A percentile compares a stretch with the other conserved stretches of the same genome.
Conservation (phyloP, 2,113 vertebrate species). For the Prolemur simus region DNA sequence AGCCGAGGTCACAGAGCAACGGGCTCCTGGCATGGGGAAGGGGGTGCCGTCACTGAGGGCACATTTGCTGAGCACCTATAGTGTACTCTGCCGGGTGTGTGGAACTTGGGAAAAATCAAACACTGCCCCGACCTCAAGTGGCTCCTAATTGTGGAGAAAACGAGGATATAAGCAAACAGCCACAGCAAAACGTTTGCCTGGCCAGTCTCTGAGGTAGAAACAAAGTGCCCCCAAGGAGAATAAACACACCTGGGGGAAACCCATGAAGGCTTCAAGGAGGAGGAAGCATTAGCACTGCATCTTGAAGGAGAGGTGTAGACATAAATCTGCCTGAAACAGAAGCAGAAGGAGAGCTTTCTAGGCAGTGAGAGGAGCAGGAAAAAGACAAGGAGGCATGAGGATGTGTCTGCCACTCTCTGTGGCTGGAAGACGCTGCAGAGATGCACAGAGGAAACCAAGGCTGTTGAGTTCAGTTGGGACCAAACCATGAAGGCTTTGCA, state of each 20-base stretch:
- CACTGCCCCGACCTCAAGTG: background rate
- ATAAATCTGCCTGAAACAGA: background rate
- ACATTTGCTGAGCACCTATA: background rate
- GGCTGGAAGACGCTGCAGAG: background rate
- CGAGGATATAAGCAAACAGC: background rate
- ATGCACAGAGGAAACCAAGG: background rate
- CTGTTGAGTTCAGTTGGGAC: background rate
- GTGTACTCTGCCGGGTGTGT: background rate
- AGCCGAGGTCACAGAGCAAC: no score
- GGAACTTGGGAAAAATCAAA: background rate
- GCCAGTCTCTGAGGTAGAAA: background rate
- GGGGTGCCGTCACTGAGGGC: background rate
- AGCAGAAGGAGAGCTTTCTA: background rate
- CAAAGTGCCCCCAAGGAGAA: background rate
- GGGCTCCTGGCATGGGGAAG: accelerated
- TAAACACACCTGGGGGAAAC: background rate
- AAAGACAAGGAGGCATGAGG: background rate
- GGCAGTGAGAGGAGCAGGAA: background rate
- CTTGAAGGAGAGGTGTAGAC: background rate
- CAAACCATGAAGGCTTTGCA: background rate
- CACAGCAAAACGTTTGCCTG: accelerated
- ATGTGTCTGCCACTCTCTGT: background rate
- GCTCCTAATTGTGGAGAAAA: background rate
- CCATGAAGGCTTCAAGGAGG: background rate
- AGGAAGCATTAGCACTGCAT: background rate